phyloP scores from a whole-genome alignment of 2,797 vertebrate species.

The Sebastes diploproa region DNA sequence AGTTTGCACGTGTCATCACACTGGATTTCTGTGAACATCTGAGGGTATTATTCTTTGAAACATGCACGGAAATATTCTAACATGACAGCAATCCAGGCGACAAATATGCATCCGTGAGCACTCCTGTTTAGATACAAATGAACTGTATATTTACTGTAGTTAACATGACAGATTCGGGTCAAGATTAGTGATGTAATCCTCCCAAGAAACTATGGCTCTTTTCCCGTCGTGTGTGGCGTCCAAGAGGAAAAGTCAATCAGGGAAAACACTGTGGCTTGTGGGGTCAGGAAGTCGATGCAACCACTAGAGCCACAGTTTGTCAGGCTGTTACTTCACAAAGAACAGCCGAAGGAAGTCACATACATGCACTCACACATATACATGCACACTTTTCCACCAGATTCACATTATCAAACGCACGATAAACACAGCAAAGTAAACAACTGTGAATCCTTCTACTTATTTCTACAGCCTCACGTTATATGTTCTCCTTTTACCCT shows the following conservation, averaged over 20 bases:
- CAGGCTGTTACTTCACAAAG: constrained; percentile 72
- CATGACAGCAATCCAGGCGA: neutral
- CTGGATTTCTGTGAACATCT: constrained; percentile 44
- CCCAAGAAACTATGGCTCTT: constrained; percentile 31
- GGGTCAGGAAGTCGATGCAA: constrained; percentile 74
- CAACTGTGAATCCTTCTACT: constrained; percentile 12
- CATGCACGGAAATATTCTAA: neutral
- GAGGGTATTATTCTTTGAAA: neutral
- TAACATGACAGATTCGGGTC: constrained; percentile 9
- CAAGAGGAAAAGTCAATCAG: constrained; percentile 69
- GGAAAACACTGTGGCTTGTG: constrained; percentile 59
- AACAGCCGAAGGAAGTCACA: constrained; percentile 68
- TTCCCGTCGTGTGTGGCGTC: constrained; percentile 48
- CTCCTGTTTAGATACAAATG: neutral
- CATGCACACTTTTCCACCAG: neutral
- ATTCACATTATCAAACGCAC: neutral
- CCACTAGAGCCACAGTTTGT: constrained; percentile 72
- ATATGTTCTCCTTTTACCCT: neutral
- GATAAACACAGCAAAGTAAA: neutral
- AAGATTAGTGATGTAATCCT: constrained; percentile 33
- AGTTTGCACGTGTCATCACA: constrained; percentile 37
- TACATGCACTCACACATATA: constrained; percentile 1
- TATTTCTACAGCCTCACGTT: neutral
- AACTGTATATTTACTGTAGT: neutral
- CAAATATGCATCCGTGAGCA: neutral